Evolutionary conservation across 2,888 invertebrate genomes (phyloP).

Genomic region (Crepidodera aurea): DNA sequence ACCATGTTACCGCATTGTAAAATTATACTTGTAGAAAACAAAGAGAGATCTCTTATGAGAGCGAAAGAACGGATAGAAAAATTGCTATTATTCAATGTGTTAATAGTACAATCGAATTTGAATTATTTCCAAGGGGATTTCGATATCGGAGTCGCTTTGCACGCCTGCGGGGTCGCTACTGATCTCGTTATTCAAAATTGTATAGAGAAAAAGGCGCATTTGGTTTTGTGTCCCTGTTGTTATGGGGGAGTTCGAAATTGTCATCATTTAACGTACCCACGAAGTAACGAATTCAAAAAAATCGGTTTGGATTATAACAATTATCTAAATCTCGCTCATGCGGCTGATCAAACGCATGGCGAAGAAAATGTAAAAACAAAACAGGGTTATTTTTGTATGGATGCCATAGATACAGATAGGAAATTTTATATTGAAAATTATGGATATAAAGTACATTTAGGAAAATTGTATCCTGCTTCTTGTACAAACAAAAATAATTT

Average conservation of each 20-base stretch:
- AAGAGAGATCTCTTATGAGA: slow-evolving; percentile 81
- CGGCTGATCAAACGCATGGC: slow-evolving; percentile 91
- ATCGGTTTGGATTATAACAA: slow-evolving; percentile 40
- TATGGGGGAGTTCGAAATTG: slow-evolving; percentile 89
- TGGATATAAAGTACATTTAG: slow-evolving; percentile 79
- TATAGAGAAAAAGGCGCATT: slow-evolving; percentile 76
- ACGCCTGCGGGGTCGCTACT: slow-evolving; percentile 94
- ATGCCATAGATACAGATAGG: slow-evolving; percentile 86
- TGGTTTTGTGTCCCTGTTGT: slow-evolving; percentile 93
- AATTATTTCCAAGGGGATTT: slow-evolving; percentile 85
- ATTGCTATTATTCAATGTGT: slow-evolving; percentile 76
- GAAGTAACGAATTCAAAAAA: slow-evolving; percentile 70
- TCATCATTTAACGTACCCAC: slow-evolving; percentile 81
- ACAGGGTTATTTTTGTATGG: slow-evolving; percentile 88
- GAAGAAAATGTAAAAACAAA: slow-evolving; percentile 72
- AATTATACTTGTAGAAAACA: slow-evolving; percentile 88
- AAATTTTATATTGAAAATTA: slow-evolving; percentile 76
- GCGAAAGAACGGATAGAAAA: slow-evolving; percentile 75
- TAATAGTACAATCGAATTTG: slow-evolving; percentile 87
- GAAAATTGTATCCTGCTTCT: slow-evolving; percentile 78
- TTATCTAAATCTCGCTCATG: slow-evolving; percentile 84
- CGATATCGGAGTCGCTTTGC: slow-evolving; percentile 87
- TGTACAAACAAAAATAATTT: slow-evolving; percentile 95
- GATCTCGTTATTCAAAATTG: slow-evolving; percentile 91
- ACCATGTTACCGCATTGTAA: slow-evolving; percentile 79